Percentiles rank a stretch among this genome's conserved stretches.
Evolutionary conservation across 2,888 invertebrate genomes (phyloP).

Genomic region (Helobdella robusta): DNA sequence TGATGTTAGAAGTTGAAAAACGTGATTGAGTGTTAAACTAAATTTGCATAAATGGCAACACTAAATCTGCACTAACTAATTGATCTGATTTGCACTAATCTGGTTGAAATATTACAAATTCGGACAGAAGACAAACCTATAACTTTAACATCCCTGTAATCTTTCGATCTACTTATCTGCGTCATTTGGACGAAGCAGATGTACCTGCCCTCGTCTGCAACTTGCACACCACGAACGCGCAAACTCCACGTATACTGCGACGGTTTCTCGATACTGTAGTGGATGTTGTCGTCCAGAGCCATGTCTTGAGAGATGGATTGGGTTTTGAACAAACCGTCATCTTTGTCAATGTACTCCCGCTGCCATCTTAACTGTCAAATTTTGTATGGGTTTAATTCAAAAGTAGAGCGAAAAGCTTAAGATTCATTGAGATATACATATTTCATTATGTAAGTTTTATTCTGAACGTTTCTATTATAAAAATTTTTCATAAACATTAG

Average conservation of each 20-base stretch:
- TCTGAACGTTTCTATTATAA: too few species aligned
- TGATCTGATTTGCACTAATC: too few species aligned
- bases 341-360: slow-evolving; percentile 19
- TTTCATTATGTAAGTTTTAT: too few species aligned
- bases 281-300: slow-evolving; percentile 33
- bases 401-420: too few species aligned
- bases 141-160: slow-evolving; percentile 19
- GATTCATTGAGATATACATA: too few species aligned
- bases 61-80: too few species aligned
- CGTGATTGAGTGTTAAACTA: too few species aligned
- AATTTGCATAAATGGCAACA: too few species aligned
- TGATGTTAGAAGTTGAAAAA: too few species aligned
- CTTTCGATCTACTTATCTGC: slow-evolving; percentile 18
- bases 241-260: slow-evolving; percentile 34
- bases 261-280: slow-evolving; percentile 35
- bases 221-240: slow-evolving; percentile 29
- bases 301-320: slow-evolving; percentile 31
- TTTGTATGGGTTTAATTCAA: neutral
- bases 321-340: slow-evolving; percentile 10
- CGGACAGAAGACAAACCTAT: slow-evolving; percentile 27
- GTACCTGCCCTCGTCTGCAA: slow-evolving; percentile 34
- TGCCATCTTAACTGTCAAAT: slow-evolving; percentile 32
- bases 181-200: slow-evolving; percentile 34
- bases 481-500: too few species aligned
- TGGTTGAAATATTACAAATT: too few species aligned